Evolutionary conservation across 2,113 vertebrate species (phyloP), one percentile per base, ranked within the genome.

Genomic region (Plecotus auritus): DNA sequence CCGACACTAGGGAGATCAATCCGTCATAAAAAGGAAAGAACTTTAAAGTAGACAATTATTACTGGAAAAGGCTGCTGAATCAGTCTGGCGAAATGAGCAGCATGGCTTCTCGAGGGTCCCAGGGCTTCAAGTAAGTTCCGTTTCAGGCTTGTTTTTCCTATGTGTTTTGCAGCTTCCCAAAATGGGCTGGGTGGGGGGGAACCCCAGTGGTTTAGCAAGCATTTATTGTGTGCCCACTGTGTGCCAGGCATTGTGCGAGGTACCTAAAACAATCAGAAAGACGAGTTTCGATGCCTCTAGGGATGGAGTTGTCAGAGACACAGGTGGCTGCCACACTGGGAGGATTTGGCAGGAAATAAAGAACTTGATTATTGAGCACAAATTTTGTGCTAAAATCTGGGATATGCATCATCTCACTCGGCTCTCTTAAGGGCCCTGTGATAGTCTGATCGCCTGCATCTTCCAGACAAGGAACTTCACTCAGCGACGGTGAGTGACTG

Each of bases 1-100:
- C 77, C 12, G 82, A 90, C 64, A 22, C 47, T 9, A 64, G 73
- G 94, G 66, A 96, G 88, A 96, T 93, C 90, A 96, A 92, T 96
- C 95, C 92, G 87, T 70, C 93, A 47, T 73, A 47, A 76, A 45
- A 92, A 88, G 84, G 30, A 96, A 61, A 40, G 37, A 90, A 81
- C 78, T 81, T 85, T 67, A n/a, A 86, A 85, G 70, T n/a, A 78
- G 96, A 84, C 49, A n/a, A 1, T 93, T 96, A 9, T 95, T 85
- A 82, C 90, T 94, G 87, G 73, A 72, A 95, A 49, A 88, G 94
- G 47, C 77, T 87, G 61, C 93, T 47, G 81, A 92, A 42, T 85
- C 88, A 30, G 37, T 76, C 88, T 93, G 35, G 54, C 47, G 37
- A 74, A 93, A 56, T 74, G 85, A 90, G 42, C 67, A 93, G 35